Percentiles rank a stretch among this genome's conserved stretches.
Evolutionary conservation across 2,888 invertebrate species (phyloP).

Genomic region (Clostera curtula): DNA sequence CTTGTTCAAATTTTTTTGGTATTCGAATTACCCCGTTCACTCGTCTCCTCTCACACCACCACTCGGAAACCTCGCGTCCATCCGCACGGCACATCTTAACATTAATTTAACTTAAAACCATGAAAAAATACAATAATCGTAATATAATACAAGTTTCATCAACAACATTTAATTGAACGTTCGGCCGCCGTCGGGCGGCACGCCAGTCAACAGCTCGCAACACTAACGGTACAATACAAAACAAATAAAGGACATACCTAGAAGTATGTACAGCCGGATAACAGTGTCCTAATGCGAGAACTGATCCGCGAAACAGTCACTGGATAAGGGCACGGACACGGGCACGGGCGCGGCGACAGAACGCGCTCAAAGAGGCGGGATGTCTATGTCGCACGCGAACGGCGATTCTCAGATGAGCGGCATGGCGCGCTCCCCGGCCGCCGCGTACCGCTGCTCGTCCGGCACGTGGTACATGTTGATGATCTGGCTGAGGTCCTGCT

Average conservation of each 20-base stretch:
- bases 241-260: constrained; percentile 70
- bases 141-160: constrained; percentile 68
- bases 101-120: constrained; percentile 68
- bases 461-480: constrained; percentile 81
- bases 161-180: constrained; percentile 67
- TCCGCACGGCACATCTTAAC: constrained; percentile 61
- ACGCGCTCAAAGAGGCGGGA: constrained; percentile 77
- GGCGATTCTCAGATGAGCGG: constrained; percentile 79
- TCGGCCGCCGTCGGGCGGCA: constrained; percentile 36
- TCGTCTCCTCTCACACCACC: constrained; percentile 55
- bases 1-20: constrained; percentile 74
- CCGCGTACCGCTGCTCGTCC: constrained; percentile 77
- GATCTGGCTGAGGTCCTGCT: constrained; percentile 77
- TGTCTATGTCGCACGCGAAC: constrained; percentile 78
- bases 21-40: constrained; percentile 68
- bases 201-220: constrained; percentile 55
- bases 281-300: constrained; percentile 59
- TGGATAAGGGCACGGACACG: constrained; percentile 32
- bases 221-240: constrained; percentile 63
- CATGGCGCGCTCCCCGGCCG: constrained; percentile 76
- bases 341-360: constrained; percentile 63
- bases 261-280: constrained; percentile 60
- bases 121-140: constrained; percentile 71
- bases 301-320: constrained; percentile 54
- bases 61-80: constrained; percentile 45